Evolutionary conservation across 2,113 vertebrate species (phyloP).

Genomic region (Recurvirostra avosetta): DNA sequence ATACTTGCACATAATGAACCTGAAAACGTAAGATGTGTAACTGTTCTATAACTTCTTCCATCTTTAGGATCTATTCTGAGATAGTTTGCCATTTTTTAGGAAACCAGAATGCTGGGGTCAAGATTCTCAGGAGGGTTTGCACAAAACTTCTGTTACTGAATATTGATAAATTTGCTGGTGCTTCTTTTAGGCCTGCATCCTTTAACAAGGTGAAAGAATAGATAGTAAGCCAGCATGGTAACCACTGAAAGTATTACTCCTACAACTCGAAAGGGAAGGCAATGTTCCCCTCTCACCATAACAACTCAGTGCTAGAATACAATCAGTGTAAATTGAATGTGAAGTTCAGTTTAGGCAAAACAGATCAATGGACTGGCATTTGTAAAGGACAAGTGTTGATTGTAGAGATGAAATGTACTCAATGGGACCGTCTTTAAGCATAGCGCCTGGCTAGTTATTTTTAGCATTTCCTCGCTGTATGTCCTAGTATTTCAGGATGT

Average conservation of each 20-base stretch:
- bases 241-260: not conserved
- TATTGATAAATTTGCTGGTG: not conserved
- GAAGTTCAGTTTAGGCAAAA: not conserved
- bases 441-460: not conserved
- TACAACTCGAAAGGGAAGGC: not conserved
- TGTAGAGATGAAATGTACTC: not conserved
- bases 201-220: not conserved
- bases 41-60: not conserved
- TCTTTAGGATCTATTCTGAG: not conserved
- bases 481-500: not conserved
- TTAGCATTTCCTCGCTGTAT: not conserved
- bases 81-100: not conserved
- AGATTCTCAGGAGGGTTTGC: not conserved
- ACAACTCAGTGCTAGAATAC: not conserved
- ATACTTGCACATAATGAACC: not conserved
- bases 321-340: not conserved
- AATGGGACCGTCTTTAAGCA: not conserved
- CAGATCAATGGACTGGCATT: slow-evolving; percentile 26
- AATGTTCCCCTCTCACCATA: not conserved
- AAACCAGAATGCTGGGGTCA: not conserved
- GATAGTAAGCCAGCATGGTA: not conserved
- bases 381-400: slow-evolving; percentile 17
- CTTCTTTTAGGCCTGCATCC: not conserved
- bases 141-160: not conserved
- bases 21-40: not conserved